Base-by-base conservation (phyloP, 1,140 invertebrate species). In the Bactericera cockerelli region DNA sequence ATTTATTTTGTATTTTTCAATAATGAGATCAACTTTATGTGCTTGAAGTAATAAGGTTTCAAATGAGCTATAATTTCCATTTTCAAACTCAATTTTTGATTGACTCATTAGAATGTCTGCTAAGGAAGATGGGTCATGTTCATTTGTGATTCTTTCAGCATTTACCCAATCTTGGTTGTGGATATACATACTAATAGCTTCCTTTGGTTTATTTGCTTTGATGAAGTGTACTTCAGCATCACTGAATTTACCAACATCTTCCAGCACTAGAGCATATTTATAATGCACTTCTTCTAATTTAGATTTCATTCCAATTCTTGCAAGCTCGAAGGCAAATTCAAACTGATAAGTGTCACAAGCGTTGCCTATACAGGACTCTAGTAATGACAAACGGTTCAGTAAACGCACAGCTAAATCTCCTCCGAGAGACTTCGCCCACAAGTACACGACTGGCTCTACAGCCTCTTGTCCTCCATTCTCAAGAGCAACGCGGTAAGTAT, bases 111-210 rank as follows among this genome's bases (percentile, higher is more conserved):
- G 73, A 1, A 98, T 88, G 65, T 98, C 91, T 6, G 81, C 72
- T 13, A 98, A 80, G 33, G 88, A 82, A 28, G 89, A 84, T 1
- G 84, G 77, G 60, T 87, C 82, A 67, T 95, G 80, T 53, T 79
- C 76, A 69, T 94, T 89, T 0, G 93, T 93, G 11, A 97, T 78
- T 60, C 84, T 75, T 39, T 94, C 78, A 0, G 94, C 94, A 13
- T 86, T 79, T 31, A 87, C 82, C 84, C 93, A 94, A 61, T 93
- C 82, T 26, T 86, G 83, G 16, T 81, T 83, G 65, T 93, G 84
- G 0, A 94, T 83, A 72, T 95, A 93, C 93, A 98, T 98, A 24
- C 93, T 78, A 1, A 98, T 87, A 3, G 94, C 94, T 72, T 98
- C 93, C 68, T 87, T 88, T 0, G 92, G 83, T 67, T 92, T 93